Evolutionary conservation across 2,113 vertebrate genomes (phyloP), one percentile per base, ranked within the genome.

Genomic region (Naja naja): DNA sequence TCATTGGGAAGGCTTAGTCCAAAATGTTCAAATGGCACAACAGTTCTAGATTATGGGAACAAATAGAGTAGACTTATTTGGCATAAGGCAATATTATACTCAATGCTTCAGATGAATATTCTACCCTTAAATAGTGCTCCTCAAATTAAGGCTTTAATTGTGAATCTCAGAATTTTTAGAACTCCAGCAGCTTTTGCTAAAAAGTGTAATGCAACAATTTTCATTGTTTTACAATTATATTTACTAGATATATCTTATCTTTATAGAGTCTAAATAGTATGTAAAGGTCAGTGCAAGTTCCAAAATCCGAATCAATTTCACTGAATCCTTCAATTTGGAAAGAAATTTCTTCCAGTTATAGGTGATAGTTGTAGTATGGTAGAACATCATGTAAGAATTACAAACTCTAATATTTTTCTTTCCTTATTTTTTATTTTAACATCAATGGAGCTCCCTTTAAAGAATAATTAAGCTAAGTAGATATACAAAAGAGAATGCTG

Each of bases 401-500:
- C n/a, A 64, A 25, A 49, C 16, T 8, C 34, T 45, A 92, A 10
- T 34, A 85, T 60, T 47, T 93, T 18, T 89, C 39, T 52, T 56
- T 25, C 85, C 43, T 25, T 43, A 14, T 12, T 18, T 23, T 43
- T 52, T 11, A 49, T 89, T 89, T 89, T 34, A 58, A 39, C 7
- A 47, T 89, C 25, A 89, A 58, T 58, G 27, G 53, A 23, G 4
- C 60, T 60, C 47, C 45, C 92, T 55, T 93, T 93, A 56, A 81
- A 90, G 45, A 90, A 90, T 54, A 90, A 93, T 86, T 47, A 93
- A 93, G 88, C 74, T 53, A 89, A 92, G 69, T 34, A 92, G 92
- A 89, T 74, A 52, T 43, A 85, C n/a, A 43, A 60, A 45, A 16
- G 88, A 52, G n/a, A 89, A 90, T 39, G 5, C 56, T 91, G 22